Conservation (phyloP, 2,888 invertebrate genomes). For the Nephrocerus scutellatus region DNA sequence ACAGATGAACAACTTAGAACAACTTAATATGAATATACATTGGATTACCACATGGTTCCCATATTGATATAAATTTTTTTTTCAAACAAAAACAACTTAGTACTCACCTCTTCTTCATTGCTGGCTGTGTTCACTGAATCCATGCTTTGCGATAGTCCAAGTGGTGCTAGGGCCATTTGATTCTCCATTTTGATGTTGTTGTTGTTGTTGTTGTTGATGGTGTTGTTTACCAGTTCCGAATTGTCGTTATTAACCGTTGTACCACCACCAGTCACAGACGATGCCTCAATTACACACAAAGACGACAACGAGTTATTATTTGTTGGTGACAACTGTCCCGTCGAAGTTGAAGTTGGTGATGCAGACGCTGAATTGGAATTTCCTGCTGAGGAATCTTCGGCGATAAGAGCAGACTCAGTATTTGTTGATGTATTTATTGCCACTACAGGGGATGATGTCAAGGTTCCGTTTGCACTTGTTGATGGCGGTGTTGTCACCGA, state of each 20-base stretch:
- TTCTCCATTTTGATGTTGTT: constrained; percentile 44
- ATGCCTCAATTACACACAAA: constrained; percentile 24
- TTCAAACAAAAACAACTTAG: not conserved
- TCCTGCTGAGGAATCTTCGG: constrained; percentile 28
- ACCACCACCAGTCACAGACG: constrained; percentile 15
- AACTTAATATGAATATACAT: too few relatives aligned
- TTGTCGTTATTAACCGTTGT: not conserved
- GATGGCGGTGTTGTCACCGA: constrained; percentile 26
- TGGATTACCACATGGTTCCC: too few relatives aligned
- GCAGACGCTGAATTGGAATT: constrained; percentile 32
- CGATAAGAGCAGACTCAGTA: constrained; percentile 19
- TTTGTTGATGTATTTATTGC: constrained; percentile 13
- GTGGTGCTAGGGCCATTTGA: constrained; percentile 57
- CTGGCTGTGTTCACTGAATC: constrained; percentile 93
- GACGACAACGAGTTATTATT: constrained; percentile 17
- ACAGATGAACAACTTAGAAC: too few relatives aligned
- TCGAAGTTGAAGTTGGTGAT: constrained; percentile 36
- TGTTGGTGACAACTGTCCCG: constrained; percentile 18
- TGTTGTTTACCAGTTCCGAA: too few relatives aligned
- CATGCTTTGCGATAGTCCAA: constrained; percentile 92
- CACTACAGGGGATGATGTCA: not conserved
- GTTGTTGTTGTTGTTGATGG: constrained; percentile 30
- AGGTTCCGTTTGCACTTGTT: constrained; percentile 17
- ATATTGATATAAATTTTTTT: too few relatives aligned
- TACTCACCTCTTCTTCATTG: constrained; percentile 93